Conservation (phyloP, 2,797 vertebrate genomes). For the Lates japonicus region DNA sequence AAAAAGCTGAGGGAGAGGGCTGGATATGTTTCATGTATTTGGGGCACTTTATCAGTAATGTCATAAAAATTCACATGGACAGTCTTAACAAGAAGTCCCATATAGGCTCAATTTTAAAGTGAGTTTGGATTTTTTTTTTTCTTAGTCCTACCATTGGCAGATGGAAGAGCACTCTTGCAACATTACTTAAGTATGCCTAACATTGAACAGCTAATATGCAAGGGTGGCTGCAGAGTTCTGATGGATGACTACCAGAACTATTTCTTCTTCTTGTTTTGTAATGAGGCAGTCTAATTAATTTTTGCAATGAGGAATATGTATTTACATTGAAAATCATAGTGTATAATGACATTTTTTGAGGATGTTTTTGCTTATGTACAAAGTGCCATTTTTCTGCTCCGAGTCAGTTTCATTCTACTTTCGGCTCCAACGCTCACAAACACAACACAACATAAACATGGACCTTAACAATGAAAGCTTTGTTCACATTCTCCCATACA, state of each 20-base stretch:
- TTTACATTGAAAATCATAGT: not conserved
- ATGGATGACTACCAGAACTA: no score
- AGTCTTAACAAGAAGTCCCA: no score
- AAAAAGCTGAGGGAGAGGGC: not conserved
- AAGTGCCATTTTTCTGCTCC: not conserved
- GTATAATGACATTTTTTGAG: not conserved
- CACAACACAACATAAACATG: not conserved
- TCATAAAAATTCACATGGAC: not conserved
- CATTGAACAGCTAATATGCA: no score
- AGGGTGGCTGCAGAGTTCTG: no score
- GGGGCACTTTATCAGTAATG: not conserved
- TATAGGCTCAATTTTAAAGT: no score
- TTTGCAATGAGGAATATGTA: not conserved
- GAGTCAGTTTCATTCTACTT: not conserved
- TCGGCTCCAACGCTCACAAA: not conserved
- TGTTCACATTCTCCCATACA: slow-evolving; percentile 10
- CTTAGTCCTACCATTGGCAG: no score
- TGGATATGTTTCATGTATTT: slow-evolving; percentile 9
- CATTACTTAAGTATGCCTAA: no score
- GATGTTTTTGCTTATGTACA: not conserved
- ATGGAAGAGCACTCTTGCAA: no score
- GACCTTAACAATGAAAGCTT: not conserved
- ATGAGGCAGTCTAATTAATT: not conserved
- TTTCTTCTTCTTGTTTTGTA: not conserved
- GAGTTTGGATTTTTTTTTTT: no score